A percentile compares a stretch with the other conserved stretches of the same genome.
These are phyloP conservation scores for Anolis sagrei DNA, from an alignment of 2,113 vertebrate genomes.

Conservation along the genomic window DNA sequence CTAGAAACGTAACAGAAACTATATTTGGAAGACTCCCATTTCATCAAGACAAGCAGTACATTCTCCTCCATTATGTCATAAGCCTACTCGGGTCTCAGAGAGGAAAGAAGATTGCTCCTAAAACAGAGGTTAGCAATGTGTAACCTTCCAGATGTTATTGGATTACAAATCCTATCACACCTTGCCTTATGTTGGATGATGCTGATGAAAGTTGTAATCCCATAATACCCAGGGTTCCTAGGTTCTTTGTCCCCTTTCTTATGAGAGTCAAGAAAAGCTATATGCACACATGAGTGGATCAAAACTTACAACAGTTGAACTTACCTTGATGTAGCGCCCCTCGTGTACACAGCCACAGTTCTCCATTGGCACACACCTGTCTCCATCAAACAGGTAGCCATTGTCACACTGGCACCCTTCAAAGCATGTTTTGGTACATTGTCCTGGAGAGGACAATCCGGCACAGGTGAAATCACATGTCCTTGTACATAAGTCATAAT, in stretches of 20 bases:
- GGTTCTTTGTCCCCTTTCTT: neutral
- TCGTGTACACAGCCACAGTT: conserved; percentile 73
- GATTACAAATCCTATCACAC: neutral
- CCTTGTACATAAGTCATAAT: conserved; percentile 74
- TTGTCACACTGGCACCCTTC: conserved; percentile 79
- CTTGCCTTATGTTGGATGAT: neutral
- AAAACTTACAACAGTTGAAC: neutral
- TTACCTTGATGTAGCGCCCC: conserved; percentile 65
- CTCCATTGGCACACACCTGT: conserved; percentile 68
- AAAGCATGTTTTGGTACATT: conserved; percentile 63
- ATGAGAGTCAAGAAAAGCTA: too few species aligned
- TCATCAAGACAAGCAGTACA: neutral
- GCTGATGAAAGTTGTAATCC: neutral
- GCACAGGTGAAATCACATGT: conserved; percentile 74
- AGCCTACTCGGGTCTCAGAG: neutral
- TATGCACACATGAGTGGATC: neutral
- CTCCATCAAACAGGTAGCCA: conserved; percentile 70
- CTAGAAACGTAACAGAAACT: neutral
- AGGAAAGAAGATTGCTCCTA: neutral
- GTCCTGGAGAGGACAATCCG: conserved; percentile 46
- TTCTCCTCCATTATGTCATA: neutral
- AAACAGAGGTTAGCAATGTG: too few species aligned
- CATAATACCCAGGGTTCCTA: neutral
- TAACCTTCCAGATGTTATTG: neutral
- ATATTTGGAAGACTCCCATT: neutral